phyloP scores from a whole-genome alignment of 2,888 invertebrate genomes.

The Drepana falcataria region DNA sequence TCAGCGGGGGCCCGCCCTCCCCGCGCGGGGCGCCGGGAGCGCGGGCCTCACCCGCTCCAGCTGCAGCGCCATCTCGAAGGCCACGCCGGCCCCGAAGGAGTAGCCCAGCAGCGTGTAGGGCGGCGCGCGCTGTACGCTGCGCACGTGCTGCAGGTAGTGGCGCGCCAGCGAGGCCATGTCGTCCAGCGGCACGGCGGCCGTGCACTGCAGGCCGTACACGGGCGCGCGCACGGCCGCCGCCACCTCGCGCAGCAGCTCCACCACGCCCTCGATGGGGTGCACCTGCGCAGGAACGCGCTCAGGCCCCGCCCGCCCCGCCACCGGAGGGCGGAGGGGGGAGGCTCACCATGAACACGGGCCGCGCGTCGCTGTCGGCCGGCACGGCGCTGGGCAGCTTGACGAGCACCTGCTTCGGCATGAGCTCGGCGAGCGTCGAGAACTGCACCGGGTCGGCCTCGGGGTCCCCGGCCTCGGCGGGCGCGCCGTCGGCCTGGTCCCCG shows the following conservation, averaged over 20 bases:
- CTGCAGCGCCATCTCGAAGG: constrained; percentile 95
- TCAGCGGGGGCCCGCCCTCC: too few relatives aligned
- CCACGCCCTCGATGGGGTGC: constrained; percentile 94
- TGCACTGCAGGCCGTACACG: constrained; percentile 95
- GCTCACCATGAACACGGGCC: constrained; percentile 81
- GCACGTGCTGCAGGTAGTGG: constrained; percentile 86
- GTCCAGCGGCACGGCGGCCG: constrained; percentile 84
- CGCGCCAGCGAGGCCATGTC: constrained; percentile 85
- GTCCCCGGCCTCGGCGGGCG: constrained; percentile 18
- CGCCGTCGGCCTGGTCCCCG: constrained; percentile 9
- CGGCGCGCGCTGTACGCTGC: constrained; percentile 85
- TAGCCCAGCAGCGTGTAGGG: constrained; percentile 96
- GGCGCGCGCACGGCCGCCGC: constrained; percentile 85
- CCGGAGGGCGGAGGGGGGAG: neutral
- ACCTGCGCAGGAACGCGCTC: constrained; percentile 46
- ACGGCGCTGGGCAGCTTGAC: constrained; percentile 82
- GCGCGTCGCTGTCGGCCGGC: constrained; percentile 41
- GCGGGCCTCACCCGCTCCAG: constrained; percentile 79
- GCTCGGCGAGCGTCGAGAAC: constrained; percentile 70
- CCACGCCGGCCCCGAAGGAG: constrained; percentile 96
- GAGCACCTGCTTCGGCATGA: constrained; percentile 87
- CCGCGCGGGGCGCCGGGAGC: too few relatives aligned
- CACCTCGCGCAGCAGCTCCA: constrained; percentile 83
- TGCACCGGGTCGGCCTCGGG: constrained; percentile 58
- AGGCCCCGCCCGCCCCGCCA: constrained; percentile 2